Evolutionary conservation across 2,888 invertebrate genomes (phyloP).

Genomic region (Harpagoxenus sublaevis): DNA sequence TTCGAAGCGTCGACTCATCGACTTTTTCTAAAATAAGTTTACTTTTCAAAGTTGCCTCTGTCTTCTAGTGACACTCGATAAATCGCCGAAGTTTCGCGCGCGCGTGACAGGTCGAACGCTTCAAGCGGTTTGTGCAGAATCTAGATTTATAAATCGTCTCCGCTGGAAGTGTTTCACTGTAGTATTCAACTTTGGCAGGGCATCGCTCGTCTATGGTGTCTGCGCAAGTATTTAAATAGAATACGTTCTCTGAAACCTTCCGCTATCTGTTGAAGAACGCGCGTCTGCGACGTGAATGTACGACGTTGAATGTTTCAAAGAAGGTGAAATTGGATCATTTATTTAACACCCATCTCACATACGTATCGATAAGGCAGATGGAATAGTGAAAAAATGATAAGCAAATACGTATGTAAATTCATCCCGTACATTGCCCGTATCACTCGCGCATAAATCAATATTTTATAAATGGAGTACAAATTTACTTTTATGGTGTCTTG

Average conservation of each 20-base stretch:
- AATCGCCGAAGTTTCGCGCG: constrained; percentile 48
- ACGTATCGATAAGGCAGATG: constrained; percentile 16
- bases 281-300: constrained; percentile 26
- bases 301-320: constrained; percentile 49
- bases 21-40: constrained; percentile 45
- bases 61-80: constrained; percentile 52
- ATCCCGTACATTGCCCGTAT: constrained; percentile 4
- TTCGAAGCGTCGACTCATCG: constrained; percentile 25
- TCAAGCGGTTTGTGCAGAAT: constrained; percentile 48
- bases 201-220: constrained; percentile 33
- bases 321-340: constrained; percentile 43
- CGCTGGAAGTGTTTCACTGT: constrained; percentile 43
- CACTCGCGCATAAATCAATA: constrained; percentile 38
- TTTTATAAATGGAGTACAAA: constrained; percentile 19
- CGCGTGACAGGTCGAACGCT: constrained; percentile 50
- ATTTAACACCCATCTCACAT: constrained; percentile 35
- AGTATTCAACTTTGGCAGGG: constrained; percentile 42
- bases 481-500: background rate
- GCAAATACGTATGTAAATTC: constrained; percentile 44
- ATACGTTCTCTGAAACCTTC: constrained; percentile 27
- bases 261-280: constrained; percentile 7
- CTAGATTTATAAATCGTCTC: constrained; percentile 53
- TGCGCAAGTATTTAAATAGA: constrained; percentile 54
- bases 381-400: constrained; percentile 48
- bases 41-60: constrained; percentile 37